phyloP scores from a whole-genome alignment of 2,113 vertebrate species.

The Excalfactoria chinensis region DNA sequence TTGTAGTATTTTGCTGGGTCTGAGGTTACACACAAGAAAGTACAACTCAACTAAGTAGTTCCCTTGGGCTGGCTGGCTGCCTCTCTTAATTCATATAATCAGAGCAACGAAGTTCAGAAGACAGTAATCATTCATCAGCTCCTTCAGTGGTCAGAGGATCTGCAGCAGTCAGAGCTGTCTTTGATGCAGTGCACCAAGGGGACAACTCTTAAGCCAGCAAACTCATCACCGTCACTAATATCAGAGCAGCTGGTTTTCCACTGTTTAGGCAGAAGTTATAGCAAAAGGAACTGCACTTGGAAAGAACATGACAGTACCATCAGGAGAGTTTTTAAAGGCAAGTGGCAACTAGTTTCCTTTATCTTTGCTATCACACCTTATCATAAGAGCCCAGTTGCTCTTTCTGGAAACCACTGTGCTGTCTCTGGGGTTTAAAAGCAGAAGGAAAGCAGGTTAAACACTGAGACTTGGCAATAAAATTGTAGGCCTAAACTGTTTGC shows the following conservation, averaged over 20 bases:
- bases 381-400: not conserved
- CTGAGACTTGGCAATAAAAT: not conserved
- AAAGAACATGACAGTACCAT: not conserved
- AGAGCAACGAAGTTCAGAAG: not conserved
- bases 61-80: not conserved
- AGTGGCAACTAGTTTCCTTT: constrained; percentile 18
- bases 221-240: not conserved
- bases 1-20: not conserved
- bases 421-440: constrained; percentile 29
- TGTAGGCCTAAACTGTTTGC: not conserved
- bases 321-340: not conserved
- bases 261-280: not conserved
- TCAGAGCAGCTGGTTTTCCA: not conserved
- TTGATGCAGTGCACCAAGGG: not conserved
- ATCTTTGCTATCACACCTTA: constrained; percentile 30
- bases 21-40: not conserved
- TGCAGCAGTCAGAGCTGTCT: not conserved
- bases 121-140: not conserved
- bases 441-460: constrained; percentile 21
- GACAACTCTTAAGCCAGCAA: not conserved
- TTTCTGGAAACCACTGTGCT: not conserved
- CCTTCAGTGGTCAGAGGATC: not conserved
- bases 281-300: not conserved
- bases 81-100: not conserved
- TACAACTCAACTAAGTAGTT: not conserved